Conservation (phyloP, 2,888 invertebrate species). For the Drosophila trichaetosa region DNA sequence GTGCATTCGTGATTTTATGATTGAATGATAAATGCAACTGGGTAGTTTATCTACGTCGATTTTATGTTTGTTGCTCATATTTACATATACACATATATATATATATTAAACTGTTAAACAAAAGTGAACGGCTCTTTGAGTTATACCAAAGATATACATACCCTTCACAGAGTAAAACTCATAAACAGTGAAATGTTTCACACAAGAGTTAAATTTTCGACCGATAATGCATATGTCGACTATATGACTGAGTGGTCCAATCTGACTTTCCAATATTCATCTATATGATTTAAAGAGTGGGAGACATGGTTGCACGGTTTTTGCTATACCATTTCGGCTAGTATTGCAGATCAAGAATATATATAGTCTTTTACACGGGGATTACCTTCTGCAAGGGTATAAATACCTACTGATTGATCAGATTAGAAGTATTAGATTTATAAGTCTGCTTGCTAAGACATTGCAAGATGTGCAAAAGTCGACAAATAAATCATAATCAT, state of each 20-base stretch:
- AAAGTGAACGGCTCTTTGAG: neutral
- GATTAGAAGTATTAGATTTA: neutral
- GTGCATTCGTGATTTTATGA: neutral
- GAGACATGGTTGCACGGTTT: neutral
- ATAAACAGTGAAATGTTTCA: neutral
- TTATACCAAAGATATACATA: neutral
- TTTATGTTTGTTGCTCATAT: neutral
- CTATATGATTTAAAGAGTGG: neutral
- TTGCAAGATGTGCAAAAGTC: neutral
- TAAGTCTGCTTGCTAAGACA: neutral
- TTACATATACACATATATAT: neutral
- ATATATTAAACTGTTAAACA: neutral
- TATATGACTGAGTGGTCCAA: neutral
- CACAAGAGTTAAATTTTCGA: neutral
- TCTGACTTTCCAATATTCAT: neutral
- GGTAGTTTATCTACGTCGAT: neutral
- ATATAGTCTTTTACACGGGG: neutral
- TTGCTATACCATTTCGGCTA: neutral
- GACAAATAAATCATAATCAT: neutral
- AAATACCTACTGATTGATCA: neutral
- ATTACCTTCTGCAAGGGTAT: neutral
- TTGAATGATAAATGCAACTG: neutral
- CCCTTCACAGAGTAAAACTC: neutral
- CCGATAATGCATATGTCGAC: neutral
- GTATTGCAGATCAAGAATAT: neutral